A percentile compares a stretch with the other conserved stretches of the same genome.
These are phyloP conservation scores for Ischnus inquisitorius DNA, from an alignment of 2,888 invertebrate genomes.

Conservation along the genomic window DNA sequence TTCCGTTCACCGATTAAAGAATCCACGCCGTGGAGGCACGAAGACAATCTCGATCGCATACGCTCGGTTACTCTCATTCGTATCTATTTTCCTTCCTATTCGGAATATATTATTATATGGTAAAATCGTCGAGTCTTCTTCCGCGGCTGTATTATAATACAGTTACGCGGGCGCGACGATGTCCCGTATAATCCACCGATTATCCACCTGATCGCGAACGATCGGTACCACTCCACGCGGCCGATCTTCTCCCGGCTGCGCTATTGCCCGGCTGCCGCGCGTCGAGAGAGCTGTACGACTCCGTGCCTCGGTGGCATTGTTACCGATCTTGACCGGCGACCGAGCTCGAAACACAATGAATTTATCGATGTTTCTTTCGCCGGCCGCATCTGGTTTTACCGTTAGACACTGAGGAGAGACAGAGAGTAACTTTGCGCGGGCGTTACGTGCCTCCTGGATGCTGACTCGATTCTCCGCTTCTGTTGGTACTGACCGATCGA, in stretches of 20 bases:
- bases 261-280: background rate
- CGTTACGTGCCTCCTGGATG: slow-evolving; percentile 60
- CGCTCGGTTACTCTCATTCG: slow-evolving; percentile 47
- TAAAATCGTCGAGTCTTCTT: slow-evolving; percentile 62
- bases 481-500: slow-evolving; percentile 23
- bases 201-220: slow-evolving; percentile 77
- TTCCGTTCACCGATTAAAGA: slow-evolving; percentile 23
- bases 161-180: slow-evolving; percentile 69
- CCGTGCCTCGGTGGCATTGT: slow-evolving; percentile 18
- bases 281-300: background rate
- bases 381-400: slow-evolving; percentile 68
- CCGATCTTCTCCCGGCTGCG: background rate
- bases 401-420: slow-evolving; percentile 60
- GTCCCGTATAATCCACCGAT: slow-evolving; percentile 75
- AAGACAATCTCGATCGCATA: slow-evolving; percentile 61
- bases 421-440: slow-evolving; percentile 58
- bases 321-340: slow-evolving; percentile 72
- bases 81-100: slow-evolving; percentile 57
- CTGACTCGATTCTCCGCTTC: slow-evolving; percentile 42
- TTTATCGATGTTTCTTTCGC: slow-evolving; percentile 63
- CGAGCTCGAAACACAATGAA: slow-evolving; percentile 73
- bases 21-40: slow-evolving; percentile 47
- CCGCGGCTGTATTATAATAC: slow-evolving; percentile 66
- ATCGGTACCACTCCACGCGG: slow-evolving; percentile 61
- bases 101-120: slow-evolving; percentile 45